phyloP scores from a whole-genome alignment of 2,113 vertebrate genomes.

The Myotis yumanensis region DNA sequence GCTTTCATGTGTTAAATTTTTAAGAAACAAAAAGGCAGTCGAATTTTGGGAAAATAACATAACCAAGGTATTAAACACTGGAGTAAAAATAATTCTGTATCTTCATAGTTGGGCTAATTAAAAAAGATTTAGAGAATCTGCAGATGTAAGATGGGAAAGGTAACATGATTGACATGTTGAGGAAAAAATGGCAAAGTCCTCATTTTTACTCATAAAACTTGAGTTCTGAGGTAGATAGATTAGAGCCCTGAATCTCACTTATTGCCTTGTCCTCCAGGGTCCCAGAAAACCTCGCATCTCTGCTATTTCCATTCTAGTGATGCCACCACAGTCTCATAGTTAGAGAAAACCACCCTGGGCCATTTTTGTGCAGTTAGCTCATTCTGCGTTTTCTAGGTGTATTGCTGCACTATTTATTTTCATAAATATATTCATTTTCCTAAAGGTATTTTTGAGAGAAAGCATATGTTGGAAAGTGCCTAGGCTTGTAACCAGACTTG shows the following conservation, averaged over 20 bases:
- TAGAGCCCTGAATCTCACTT: neutral
- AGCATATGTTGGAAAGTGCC: neutral
- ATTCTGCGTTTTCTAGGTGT: neutral
- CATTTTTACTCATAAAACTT: neutral
- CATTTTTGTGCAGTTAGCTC: neutral
- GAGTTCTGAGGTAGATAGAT: neutral
- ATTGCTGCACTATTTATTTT: neutral
- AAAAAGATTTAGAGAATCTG: neutral
- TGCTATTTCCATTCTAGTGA: neutral
- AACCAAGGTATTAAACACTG: neutral
- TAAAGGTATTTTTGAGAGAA: neutral
- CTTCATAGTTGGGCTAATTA: neutral
- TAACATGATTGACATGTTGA: neutral
- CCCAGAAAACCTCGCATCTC: fast-evolving
- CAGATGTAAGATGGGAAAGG: neutral
- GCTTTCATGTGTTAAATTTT: slow-evolving; percentile 11
- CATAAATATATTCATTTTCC: neutral
- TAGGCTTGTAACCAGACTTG: neutral
- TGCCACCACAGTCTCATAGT: neutral
- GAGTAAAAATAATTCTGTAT: neutral
- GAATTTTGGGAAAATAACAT: slow-evolving; percentile 20
- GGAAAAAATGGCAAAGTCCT: neutral
- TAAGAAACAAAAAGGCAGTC: neutral
- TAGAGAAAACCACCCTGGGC: neutral
- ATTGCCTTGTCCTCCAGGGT: too few species aligned